Evolutionary conservation across 2,113 vertebrate genomes (phyloP).

Genomic region (Turdus rufiventris): DNA sequence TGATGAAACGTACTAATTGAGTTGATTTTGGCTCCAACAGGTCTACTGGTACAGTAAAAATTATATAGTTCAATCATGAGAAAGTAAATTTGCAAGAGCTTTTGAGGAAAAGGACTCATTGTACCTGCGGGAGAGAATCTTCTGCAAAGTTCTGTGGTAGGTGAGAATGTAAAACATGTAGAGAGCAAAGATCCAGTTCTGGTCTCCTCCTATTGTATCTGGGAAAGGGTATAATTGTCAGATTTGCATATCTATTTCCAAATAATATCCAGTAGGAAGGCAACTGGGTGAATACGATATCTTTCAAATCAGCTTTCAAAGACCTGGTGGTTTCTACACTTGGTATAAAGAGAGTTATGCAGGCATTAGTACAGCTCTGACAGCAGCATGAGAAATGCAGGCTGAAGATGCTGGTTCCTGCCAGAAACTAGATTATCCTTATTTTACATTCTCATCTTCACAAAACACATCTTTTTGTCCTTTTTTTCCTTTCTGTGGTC

Average conservation of each 20-base stretch:
- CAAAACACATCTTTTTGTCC: background rate
- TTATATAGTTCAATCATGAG: background rate
- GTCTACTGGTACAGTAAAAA: background rate
- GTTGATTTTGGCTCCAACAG: background rate
- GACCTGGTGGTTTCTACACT: background rate
- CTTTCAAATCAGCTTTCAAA: background rate
- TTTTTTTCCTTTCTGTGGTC: background rate
- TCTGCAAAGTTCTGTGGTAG: background rate
- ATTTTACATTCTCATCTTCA: background rate
- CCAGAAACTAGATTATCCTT: background rate
- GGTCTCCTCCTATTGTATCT: background rate
- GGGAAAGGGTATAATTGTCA: background rate
- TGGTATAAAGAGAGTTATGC: background rate
- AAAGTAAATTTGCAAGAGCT: background rate
- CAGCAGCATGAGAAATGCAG: fast-evolving
- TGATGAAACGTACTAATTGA: background rate
- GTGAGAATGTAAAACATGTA: background rate
- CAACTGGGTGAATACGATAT: background rate
- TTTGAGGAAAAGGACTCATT: background rate
- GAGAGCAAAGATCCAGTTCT: background rate
- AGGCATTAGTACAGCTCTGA: background rate
- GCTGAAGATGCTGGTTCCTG: background rate
- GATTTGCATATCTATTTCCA: background rate
- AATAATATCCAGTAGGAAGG: background rate
- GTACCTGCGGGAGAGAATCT: background rate